A percentile compares a stretch with the other conserved stretches of the same genome.
Conservation (phyloP, 2,888 invertebrate species). For the Galeruca laticollis region DNA sequence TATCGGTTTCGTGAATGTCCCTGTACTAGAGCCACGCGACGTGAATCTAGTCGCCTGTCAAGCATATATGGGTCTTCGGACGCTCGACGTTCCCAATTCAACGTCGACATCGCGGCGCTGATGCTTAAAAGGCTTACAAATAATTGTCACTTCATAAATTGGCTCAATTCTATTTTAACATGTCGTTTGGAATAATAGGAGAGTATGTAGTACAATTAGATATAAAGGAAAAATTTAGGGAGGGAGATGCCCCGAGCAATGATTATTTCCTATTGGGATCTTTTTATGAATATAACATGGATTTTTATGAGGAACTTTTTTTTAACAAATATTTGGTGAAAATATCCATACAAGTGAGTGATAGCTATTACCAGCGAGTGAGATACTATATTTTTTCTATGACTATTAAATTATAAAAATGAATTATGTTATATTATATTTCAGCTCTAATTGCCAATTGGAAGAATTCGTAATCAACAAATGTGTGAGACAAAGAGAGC, state of each 20-base stretch:
- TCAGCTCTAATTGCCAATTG: too few species aligned
- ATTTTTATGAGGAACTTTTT: too few species aligned
- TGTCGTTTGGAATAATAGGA: constrained; percentile 47
- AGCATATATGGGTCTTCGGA: background rate
- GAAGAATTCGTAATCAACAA: too few species aligned
- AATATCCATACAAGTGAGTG: too few species aligned
- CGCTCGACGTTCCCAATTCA: background rate
- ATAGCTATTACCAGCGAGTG: too few species aligned
- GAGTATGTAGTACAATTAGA: constrained; percentile 41
- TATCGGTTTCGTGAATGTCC: background rate
- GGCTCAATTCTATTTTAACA: constrained; percentile 64
- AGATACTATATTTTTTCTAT: too few species aligned
- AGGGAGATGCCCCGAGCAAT: background rate
- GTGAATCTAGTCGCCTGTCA: constrained; percentile 5
- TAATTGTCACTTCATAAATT: constrained; percentile 66
- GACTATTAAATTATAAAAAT: too few species aligned
- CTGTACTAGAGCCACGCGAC: constrained; percentile 12
- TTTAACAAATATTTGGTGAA: too few species aligned
- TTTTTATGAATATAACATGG: too few species aligned
- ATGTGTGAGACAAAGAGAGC: too few species aligned
- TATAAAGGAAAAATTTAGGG: constrained; percentile 29
- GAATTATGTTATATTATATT: too few species aligned
- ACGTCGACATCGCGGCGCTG: constrained; percentile 6
- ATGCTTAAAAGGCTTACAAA: constrained; percentile 57
- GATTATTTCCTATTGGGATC: too few species aligned